Conservation (phyloP, 2,113 vertebrate species). For the Planiliza haematocheilus region DNA sequence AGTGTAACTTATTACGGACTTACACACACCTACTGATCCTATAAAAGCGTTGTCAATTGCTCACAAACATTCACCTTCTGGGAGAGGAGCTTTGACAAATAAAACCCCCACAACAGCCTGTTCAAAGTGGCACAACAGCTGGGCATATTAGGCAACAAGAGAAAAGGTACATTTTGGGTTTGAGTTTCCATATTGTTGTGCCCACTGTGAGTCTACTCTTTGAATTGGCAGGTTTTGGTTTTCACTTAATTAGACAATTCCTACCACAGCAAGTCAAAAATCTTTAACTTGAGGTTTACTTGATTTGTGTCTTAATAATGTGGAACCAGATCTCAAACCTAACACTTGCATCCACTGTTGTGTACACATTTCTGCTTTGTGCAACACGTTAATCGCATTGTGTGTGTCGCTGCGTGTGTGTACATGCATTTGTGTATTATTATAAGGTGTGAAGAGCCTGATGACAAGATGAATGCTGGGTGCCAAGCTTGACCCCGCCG, state of each 20-base stretch:
- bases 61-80: conserved; percentile 50
- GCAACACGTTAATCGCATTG: neutral
- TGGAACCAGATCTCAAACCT: neutral
- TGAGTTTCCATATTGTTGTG: neutral
- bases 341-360: neutral
- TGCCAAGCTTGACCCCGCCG: conserved; percentile 31
- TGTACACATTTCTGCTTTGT: neutral
- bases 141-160: conserved; percentile 14
- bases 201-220: neutral
- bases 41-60: conserved; percentile 64
- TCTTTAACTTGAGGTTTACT: neutral
- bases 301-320: neutral
- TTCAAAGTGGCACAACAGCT: conserved; percentile 24
- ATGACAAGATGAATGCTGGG: conserved; percentile 27
- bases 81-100: conserved; percentile 30
- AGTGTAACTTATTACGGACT: conserved; percentile 54
- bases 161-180: neutral
- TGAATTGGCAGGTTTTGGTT: neutral
- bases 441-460: conserved; percentile 53
- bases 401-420: neutral
- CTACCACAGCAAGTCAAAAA: too few species aligned
- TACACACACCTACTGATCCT: conserved; percentile 65
- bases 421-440: conserved; percentile 22
- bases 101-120: conserved; percentile 19
- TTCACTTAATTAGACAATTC: neutral